Percentiles rank a stretch among this genome's conserved stretches.
phyloP scores from a whole-genome alignment of 2,888 invertebrate genomes.

The Parnassius mnemosyne region DNA sequence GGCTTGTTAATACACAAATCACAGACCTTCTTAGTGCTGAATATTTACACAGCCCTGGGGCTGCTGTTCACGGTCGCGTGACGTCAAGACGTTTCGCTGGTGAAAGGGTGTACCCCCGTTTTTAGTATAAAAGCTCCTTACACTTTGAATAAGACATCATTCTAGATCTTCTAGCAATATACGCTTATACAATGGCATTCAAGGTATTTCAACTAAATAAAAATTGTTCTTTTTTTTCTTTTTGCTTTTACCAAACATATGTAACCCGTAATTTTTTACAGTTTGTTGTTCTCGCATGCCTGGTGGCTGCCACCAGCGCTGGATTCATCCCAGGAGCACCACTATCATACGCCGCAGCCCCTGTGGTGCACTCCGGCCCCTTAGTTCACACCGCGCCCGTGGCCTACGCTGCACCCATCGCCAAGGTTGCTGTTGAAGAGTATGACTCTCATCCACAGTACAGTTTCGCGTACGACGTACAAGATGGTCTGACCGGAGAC shows the following conservation, averaged over 20 bases:
- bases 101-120: constrained; percentile 74
- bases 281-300: constrained; percentile 62
- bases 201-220: constrained; percentile 51
- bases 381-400: constrained; percentile 64
- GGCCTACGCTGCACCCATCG: constrained; percentile 44
- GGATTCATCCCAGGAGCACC: constrained; percentile 71
- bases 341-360: constrained; percentile 40
- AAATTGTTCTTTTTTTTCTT: not conserved
- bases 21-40: constrained; percentile 16
- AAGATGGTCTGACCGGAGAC: constrained; percentile 76
- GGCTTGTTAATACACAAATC: too few relatives aligned
- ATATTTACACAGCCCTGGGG: constrained; percentile 49
- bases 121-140: constrained; percentile 65
- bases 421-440: constrained; percentile 50
- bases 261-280: constrained; percentile 38
- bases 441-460: constrained; percentile 68
- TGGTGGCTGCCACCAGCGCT: constrained; percentile 62
- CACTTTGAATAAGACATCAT: constrained; percentile 62
- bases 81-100: constrained; percentile 48
- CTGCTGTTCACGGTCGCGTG: constrained; percentile 58
- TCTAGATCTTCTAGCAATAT: constrained; percentile 60
- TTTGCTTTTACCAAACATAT: not conserved
- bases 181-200: constrained; percentile 69
- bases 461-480: constrained; percentile 79
- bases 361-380: constrained; percentile 43